phyloP scores from a whole-genome alignment of 2,888 invertebrate species.

The Shargacucullia verbasci region DNA sequence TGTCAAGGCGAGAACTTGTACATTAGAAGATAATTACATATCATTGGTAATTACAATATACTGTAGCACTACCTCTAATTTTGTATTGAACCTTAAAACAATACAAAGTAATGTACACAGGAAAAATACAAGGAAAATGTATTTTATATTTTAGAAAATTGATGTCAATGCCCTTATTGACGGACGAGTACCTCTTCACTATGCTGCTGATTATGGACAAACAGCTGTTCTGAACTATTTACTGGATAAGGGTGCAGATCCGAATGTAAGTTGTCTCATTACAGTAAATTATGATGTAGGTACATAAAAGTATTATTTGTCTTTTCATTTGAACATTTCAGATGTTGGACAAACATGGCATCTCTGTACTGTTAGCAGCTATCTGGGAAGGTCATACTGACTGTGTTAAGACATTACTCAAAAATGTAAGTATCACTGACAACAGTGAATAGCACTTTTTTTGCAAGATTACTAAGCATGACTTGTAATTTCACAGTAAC shows the following conservation, averaged over 20 bases:
- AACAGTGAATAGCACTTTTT: slow-evolving; percentile 7
- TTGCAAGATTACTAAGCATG: slow-evolving; percentile 33
- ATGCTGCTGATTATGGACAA: slow-evolving; percentile 99
- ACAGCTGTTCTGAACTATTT: slow-evolving; percentile 96
- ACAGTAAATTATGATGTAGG: not conserved
- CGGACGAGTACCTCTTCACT: slow-evolving; percentile 96
- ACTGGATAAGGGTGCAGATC: slow-evolving; percentile 96
- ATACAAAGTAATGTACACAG: no score
- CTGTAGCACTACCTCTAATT: no score
- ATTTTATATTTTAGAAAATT: slow-evolving; percentile 89
- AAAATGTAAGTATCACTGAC: slow-evolving; percentile 91
- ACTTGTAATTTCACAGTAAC: slow-evolving; percentile 38
- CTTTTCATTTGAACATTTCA: slow-evolving; percentile 72
- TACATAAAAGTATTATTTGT: slow-evolving; percentile 1
- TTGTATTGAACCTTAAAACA: no score
- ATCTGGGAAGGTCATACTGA: slow-evolving; percentile 99
- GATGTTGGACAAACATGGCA: slow-evolving; percentile 98
- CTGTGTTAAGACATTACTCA: slow-evolving; percentile 96
- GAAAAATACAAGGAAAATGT: not conserved
- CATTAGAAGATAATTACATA: not conserved
- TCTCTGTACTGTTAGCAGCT: slow-evolving; percentile 97
- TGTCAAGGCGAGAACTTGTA: slow-evolving; percentile 5
- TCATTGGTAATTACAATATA: no score
- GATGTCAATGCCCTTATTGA: slow-evolving; percentile 96
- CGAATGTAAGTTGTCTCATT: slow-evolving; percentile 91